Conservation (phyloP, 2,113 vertebrate genomes). For the Chloropsis cyanopogon region DNA sequence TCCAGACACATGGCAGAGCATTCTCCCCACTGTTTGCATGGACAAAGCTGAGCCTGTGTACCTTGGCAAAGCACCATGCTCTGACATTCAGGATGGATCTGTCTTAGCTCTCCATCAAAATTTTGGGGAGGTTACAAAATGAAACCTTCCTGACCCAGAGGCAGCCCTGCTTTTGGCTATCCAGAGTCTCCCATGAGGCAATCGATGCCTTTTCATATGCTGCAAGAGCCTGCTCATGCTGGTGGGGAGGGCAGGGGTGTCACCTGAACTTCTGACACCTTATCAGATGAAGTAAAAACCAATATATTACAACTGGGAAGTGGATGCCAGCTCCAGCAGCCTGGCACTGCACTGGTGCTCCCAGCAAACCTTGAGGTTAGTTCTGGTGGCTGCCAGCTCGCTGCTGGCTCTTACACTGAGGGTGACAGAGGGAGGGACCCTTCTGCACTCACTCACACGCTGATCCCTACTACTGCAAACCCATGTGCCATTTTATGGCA, state of each 20-base stretch:
- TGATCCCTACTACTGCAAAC: background rate
- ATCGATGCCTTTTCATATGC: background rate
- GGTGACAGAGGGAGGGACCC: background rate
- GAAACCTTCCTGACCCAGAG: background rate
- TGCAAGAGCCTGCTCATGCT: background rate
- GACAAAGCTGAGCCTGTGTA: background rate
- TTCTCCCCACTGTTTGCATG: background rate
- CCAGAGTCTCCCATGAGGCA: background rate
- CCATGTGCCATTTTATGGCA: background rate
- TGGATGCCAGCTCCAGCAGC: background rate
- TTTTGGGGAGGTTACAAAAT: background rate
- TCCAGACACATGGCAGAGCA: slow-evolving; percentile 24
- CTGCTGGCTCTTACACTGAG: background rate
- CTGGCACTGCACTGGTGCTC: background rate
- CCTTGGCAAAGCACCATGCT: background rate
- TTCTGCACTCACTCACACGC: background rate
- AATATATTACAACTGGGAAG: background rate
- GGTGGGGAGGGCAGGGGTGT: background rate
- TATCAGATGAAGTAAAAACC: background rate
- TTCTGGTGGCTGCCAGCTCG: background rate
- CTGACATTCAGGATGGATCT: background rate
- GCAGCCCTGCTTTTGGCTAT: background rate
- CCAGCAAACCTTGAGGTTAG: background rate
- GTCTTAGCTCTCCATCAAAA: background rate
- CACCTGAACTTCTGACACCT: background rate